These are phyloP conservation scores for Drosophila leonis DNA, from an alignment of 2,888 invertebrate genomes.

Conservation along the genomic window DNA sequence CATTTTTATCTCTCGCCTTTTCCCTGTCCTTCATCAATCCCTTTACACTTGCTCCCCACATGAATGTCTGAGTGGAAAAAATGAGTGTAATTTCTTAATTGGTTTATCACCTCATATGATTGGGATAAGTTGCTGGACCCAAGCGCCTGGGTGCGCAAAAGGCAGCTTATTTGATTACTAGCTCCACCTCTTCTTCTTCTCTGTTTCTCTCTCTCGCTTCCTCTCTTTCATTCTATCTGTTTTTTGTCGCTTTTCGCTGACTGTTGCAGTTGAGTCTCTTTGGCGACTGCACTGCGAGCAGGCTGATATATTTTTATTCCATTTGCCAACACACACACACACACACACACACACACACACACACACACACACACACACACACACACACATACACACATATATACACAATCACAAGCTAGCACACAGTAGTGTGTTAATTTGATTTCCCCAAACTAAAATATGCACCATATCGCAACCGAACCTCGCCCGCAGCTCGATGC, in stretches of 20 bases:
- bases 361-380: background rate
- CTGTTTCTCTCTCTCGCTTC: too few species aligned
- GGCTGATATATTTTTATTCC: slow-evolving; percentile 32
- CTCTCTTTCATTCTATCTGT: background rate
- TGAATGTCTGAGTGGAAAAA: slow-evolving; percentile 4
- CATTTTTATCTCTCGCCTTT: background rate
- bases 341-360: background rate
- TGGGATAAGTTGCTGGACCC: slow-evolving; percentile 9
- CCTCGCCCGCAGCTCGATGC: background rate
- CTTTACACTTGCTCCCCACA: too few species aligned
- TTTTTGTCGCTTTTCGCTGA: background rate
- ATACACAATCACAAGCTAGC: background rate
- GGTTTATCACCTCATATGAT: slow-evolving; percentile 21
- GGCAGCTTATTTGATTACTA: slow-evolving; percentile 14
- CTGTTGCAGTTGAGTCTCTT: slow-evolving; percentile 10
- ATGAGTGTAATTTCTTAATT: slow-evolving; percentile 26
- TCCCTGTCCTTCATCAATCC: background rate
- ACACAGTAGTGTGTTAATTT: slow-evolving; percentile 41
- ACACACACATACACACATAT: background rate
- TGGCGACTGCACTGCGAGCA: slow-evolving; percentile 13
- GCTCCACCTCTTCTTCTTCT: too few species aligned
- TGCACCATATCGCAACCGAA: background rate
- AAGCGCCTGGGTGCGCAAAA: slow-evolving; percentile 9
- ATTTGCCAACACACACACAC: slow-evolving; percentile 9
- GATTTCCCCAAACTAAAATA: slow-evolving; percentile 42